Base-by-base conservation (phyloP, 2,888 invertebrate species). In the Dermolepida albohirtum region DNA sequence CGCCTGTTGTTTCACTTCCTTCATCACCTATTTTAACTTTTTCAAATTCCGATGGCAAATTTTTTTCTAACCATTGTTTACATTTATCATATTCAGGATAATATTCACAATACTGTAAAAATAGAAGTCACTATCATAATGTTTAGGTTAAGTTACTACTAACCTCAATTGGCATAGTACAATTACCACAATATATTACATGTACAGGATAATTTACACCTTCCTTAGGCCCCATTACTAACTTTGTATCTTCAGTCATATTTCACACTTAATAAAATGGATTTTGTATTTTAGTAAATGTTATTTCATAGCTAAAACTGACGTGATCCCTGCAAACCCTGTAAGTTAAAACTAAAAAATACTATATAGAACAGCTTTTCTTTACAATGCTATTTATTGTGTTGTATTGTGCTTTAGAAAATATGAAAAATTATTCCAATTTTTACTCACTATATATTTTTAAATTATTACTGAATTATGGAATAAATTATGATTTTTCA, bases 1-100 rank as follows among this genome's bases (percentile, higher is more conserved):
- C 96, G 1, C 90, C 91, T 67, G 90, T 90, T 57, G 87, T 92
- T 75, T 89, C 91, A 72, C 89, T 90, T 69, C 89, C 89, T 68
- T 87, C 88, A 64, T 82, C 83, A 85, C 90, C 90, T 75, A 92
- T 86, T 85, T 92, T 92, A 1, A 94, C 90, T 84, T 94, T 94
- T 79, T 95, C 94, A 82, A 98, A 96, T 82, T 97, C 94, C 51
- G 92, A 92, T 0, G 98, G 98, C 73, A 98, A 85, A 86, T 98
- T 91, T 78, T 93, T 93, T 83, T 97, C 96, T 72, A 98, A 84
- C 98, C 98, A 99, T 74, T 92, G 92, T 82, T 97, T 96, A 82
- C 98, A 99, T 84, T 96, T 96, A 73, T 97, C 98, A 82, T 95
- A 96, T 83, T 96, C 96, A 8, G 98, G 98, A 84, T 97, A 97